These are phyloP conservation scores for Agrotis ipsilon DNA, from an alignment of 2,888 invertebrate genomes.

Conservation along the genomic window DNA sequence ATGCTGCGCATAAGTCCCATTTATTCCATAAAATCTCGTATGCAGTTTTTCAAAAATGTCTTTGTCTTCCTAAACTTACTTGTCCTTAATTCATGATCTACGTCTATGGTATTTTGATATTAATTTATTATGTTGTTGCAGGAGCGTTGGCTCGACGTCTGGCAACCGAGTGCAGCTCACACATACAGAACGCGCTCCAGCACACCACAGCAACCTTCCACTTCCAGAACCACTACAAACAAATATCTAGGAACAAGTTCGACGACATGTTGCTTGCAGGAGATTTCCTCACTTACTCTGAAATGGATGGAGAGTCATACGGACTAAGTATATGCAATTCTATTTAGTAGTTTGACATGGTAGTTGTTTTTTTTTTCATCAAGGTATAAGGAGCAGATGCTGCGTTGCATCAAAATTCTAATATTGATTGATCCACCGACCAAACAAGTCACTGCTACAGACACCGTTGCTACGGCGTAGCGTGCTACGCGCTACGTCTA, in stretches of 20 bases:
- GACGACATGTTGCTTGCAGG: constrained; percentile 85
- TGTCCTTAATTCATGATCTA: not conserved
- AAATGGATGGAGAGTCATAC: constrained; percentile 85
- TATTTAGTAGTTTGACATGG: no score
- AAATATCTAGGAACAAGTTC: constrained; percentile 77
- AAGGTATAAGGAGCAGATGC: no score
- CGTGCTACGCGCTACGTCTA: constrained; percentile 8
- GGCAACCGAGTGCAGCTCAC: constrained; percentile 74
- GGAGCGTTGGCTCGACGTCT: constrained; percentile 82
- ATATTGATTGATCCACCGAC: no score
- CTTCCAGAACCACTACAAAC: constrained; percentile 72
- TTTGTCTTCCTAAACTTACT: no score
- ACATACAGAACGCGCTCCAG: constrained; percentile 76
- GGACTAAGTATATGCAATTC: constrained; percentile 79
- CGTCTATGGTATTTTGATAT: not conserved
- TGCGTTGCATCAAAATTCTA: no score
- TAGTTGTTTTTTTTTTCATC: not conserved
- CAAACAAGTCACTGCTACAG: not conserved
- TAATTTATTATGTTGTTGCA: constrained; percentile 50
- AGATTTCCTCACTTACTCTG: constrained; percentile 84
- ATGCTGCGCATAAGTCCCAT: no score
- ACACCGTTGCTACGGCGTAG: not conserved
- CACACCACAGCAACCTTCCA: constrained; percentile 83
- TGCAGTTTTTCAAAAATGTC: no score
- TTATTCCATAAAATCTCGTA: no score